phyloP scores from a whole-genome alignment of 2,888 invertebrate genomes.

The Beris chalybata region DNA sequence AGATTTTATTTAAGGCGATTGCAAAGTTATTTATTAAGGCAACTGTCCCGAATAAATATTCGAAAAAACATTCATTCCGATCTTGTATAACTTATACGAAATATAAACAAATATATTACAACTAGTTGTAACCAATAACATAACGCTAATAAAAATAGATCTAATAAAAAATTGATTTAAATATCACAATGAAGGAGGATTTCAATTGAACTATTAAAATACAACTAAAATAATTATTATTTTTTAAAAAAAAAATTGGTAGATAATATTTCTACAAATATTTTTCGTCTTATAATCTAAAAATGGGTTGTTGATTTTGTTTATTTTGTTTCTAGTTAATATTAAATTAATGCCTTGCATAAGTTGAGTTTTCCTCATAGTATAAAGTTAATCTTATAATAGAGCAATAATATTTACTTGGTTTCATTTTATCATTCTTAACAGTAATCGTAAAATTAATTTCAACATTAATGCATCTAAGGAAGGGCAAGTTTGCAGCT shows the following conservation, averaged over 20 bases:
- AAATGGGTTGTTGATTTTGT: too few relatives aligned
- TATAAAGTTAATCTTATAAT: too few relatives aligned
- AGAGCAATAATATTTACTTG: too few relatives aligned
- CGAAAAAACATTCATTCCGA: too few relatives aligned
- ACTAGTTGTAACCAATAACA: background rate
- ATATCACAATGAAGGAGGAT: conserved; percentile 21
- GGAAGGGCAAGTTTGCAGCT: conserved; percentile 34
- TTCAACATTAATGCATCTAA: background rate
- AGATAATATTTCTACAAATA: too few relatives aligned
- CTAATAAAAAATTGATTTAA: background rate
- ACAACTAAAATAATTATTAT: background rate
- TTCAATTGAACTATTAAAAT: background rate
- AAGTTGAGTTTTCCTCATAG: too few relatives aligned
- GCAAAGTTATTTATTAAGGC: too few relatives aligned
- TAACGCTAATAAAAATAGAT: background rate
- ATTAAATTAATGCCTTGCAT: too few relatives aligned
- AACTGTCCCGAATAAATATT: too few relatives aligned
- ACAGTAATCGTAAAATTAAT: background rate
- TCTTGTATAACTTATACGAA: background rate
- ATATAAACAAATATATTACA: background rate
- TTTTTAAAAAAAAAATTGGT: background rate
- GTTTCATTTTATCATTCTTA: background rate
- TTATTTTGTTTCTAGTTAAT: too few relatives aligned
- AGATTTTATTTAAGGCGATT: too few relatives aligned
- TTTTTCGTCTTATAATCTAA: too few relatives aligned